Evolutionary conservation across 2,797 vertebrate species (phyloP), one percentile per base, ranked within the genome.

Genomic region (Enteromius viviparus): DNA sequence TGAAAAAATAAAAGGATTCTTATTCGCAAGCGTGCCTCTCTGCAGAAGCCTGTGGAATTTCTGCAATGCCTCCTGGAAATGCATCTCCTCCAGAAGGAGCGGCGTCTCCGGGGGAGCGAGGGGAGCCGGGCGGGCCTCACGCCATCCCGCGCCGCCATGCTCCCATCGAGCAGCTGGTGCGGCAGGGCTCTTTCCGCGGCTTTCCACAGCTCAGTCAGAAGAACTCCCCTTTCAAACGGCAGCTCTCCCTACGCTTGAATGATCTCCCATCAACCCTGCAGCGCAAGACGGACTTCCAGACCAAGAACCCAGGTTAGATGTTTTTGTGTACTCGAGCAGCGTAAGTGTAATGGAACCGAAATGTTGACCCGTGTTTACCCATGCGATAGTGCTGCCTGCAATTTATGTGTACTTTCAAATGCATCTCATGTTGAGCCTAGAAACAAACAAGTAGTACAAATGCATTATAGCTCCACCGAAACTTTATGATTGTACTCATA

Each of bases 211-310:
- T 98, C 53, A 97, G 96, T 88, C 94, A 95, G 94, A 98, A 97
- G 90, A 98, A 97, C 90, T 98, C 97, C 0, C 97, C 97, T 29
- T 98, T 98, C 87, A 98, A 98, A 90, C 93, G 97, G 51, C 97
- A 98, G 91, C 95, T 98, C 89, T 98, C 97, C 5, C 94, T 98
- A 9, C 94, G 97, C 26, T 95, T 98, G 86, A 98, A 97, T 2
- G 97, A 98, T 90, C 95, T 98, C 88, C 97, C 97, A 0, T 98
- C 97, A 83, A 98, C 96, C 0, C 90, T 98, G 88, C 97, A 98
- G 88, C 95, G 97, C 87, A 96, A 96, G 91, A 97, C 96, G 0
- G 96, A 97, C 91, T 96, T 94, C 88, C 92, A 96, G 89, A 89
- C 92, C 91, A 95, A 95, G 81, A 95, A 96, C 89, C 93, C 95